A percentile compares a stretch with the other conserved stretches of the same genome.
These are phyloP conservation scores for Acrobasis repandana DNA, from an alignment of 2,888 invertebrate species.

Conservation along the genomic window DNA sequence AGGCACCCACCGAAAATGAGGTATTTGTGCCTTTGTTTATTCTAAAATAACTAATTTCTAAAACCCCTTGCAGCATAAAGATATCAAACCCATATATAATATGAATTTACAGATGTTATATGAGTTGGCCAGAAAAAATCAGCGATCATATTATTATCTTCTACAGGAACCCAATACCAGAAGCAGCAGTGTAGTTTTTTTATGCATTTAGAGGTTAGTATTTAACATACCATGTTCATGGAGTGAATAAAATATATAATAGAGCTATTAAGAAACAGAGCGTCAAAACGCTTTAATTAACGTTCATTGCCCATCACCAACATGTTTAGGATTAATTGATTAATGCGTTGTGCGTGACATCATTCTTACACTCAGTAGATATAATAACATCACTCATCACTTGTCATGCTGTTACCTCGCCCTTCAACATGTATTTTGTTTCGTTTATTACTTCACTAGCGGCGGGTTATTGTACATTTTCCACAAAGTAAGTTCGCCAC, in stretches of 20 bases:
- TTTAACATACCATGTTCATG: neutral
- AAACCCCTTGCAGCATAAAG: neutral
- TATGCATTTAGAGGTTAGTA: too few species aligned
- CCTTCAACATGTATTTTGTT: neutral
- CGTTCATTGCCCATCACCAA: slow-evolving; percentile 6
- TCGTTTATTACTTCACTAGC: too few species aligned
- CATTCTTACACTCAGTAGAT: neutral
- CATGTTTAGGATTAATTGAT: slow-evolving; percentile 12
- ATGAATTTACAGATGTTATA: too few species aligned
- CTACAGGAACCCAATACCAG: too few species aligned
- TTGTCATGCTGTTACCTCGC: neutral
- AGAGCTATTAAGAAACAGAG: slow-evolving; percentile 1
- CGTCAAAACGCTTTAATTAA: slow-evolving; percentile 1
- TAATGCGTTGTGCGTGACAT: slow-evolving; percentile 4
- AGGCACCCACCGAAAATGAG: slow-evolving; percentile 1
- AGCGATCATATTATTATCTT: too few species aligned
- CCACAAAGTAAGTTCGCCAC: too few species aligned
- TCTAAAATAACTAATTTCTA: neutral
- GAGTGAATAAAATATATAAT: neutral
- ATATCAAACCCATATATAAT: too few species aligned
- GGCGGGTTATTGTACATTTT: too few species aligned
- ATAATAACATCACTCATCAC: neutral
- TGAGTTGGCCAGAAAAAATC: too few species aligned
- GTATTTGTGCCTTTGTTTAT: slow-evolving; percentile 6
- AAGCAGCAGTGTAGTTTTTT: too few species aligned